Base-by-base conservation (phyloP, 2,113 vertebrate species). In the Colistium nudipinnis region DNA sequence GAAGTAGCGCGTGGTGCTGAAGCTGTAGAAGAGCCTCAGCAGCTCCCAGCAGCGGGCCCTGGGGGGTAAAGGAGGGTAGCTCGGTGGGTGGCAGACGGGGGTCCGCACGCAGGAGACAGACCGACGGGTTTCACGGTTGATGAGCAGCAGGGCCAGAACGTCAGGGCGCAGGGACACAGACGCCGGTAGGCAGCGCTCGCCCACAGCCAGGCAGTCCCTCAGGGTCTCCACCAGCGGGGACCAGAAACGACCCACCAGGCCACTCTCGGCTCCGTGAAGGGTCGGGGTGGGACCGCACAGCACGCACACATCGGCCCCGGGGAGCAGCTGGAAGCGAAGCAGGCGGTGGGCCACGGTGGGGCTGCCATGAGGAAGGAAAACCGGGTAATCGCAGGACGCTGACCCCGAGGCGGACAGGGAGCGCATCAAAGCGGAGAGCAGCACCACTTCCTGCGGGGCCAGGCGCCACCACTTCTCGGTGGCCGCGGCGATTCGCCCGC, bases 381-480 rank as follows among this genome's bases (percentile, higher is more conserved):
- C 91, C 0, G 96, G 96, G 72, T 94, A 94, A 82, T 98, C 96
- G 0, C 94, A 93, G 1, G 95, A 95, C 0, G 91, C 68, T 2
- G 92, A 90, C 3, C 90, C 91, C 0, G 92, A 91, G 54, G 93
- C 87, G 0, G 92, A 90, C 62, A 95, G 87, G 1, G 89, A 89
- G 0, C 88, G 89, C 27, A 93, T 88, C 70, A 98, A 44, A 65
- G 92, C 92, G 0, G 93, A 92, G 2, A 98, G 92, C 13, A 97
- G 90, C 80, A 95, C 92, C 0, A 94, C 90, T 47, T 97, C 96
- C 10, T 94, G 94, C 0, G 92, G 90, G 1, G 93, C 92, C 2
- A 98, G 86, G 14, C 93, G 93, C 95, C 96, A 97, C 96, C 96
- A 98, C 76, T 95, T 94, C 31, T 96, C 94, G 0, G 96, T 98